Conservation (phyloP, 2,888 invertebrate genomes). For the Papilio elwesi region DNA sequence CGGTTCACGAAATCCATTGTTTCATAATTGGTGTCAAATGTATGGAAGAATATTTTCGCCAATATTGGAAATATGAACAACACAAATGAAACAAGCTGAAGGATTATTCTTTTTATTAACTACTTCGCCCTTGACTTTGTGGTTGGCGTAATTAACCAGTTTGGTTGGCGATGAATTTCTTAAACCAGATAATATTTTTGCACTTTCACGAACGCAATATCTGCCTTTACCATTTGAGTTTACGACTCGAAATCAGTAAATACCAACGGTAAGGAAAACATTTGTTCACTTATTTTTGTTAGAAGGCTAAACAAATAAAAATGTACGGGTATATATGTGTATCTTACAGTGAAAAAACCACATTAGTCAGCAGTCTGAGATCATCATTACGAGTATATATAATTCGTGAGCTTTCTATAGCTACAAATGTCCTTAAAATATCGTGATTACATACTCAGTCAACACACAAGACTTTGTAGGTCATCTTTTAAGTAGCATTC, state of each 20-base stretch:
- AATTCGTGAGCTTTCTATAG: constrained; percentile 47
- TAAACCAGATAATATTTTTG: background rate
- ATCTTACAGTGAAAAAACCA: constrained; percentile 8
- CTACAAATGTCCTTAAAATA: constrained; percentile 49
- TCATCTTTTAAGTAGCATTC: constrained; percentile 17
- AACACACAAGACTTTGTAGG: constrained; percentile 3
- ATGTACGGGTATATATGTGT: too few species aligned
- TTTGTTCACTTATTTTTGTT: background rate
- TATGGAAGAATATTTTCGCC: too few species aligned
- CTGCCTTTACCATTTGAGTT: background rate
- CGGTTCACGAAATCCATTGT: too few species aligned
- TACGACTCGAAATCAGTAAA: background rate
- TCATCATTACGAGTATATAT: constrained; percentile 53
- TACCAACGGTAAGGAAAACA: background rate
- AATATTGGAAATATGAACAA: too few species aligned
- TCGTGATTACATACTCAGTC: constrained; percentile 37
- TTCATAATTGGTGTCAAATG: too few species aligned
- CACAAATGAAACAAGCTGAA: too few species aligned
- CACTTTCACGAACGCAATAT: background rate
- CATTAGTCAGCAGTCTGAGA: constrained; percentile 53
- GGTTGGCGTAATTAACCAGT: too few species aligned
- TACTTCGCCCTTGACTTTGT: too few species aligned
- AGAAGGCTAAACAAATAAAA: constrained; percentile 3
- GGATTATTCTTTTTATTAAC: too few species aligned
- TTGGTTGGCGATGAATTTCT: background rate